Base-by-base conservation (phyloP, 2,797 vertebrate species). In the Halcyon smyrnensis region DNA sequence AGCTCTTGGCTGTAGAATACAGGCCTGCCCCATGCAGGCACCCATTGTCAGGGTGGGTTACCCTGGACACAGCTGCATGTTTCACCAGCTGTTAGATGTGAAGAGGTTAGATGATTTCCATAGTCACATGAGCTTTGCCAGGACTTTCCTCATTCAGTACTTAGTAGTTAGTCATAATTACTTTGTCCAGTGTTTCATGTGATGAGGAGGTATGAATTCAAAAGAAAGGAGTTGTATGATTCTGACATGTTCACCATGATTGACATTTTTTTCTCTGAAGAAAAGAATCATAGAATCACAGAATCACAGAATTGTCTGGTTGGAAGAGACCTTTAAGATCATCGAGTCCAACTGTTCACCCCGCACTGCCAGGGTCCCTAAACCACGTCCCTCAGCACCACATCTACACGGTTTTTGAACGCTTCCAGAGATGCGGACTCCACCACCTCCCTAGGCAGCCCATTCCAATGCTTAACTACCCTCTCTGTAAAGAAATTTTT, bases 111-210 rank as follows among this genome's bases (percentile, higher is more conserved):
- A 64, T 76, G 30, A 84, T 51, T 41, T 93, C 30, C 37, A 28
- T 6, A 83, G 41, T 28, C 23, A 13, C 43, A 51, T 48, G 20
- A 71, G 11, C 13, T 84, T 50, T 92, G 36, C 20, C 36, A 79
- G 21, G 86, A 70, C 65, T 89, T 90, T 64, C 54, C 68, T 87
- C 39, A 94, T 95, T 80, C 93, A 76, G 12, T 73, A 62, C 17
- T 68, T 76, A 57, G 30, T 43, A 79, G 84, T 84, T 57, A 84
- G 32, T n/a, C 69, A 39, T 15, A 67, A 93, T 57, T 13, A 60
- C 41, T 85, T 53, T 81, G n/a, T 79, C 43, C 27, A 36, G 24
- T 18, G 11, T 85, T 83, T 78, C 37, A 4, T 64, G 37, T 43
- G n/a, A 37, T 89, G 51, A 79, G 34, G 32, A 37, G 82, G 3